Conservation (phyloP, 2,888 invertebrate species). For the Bombyx huttoni region DNA sequence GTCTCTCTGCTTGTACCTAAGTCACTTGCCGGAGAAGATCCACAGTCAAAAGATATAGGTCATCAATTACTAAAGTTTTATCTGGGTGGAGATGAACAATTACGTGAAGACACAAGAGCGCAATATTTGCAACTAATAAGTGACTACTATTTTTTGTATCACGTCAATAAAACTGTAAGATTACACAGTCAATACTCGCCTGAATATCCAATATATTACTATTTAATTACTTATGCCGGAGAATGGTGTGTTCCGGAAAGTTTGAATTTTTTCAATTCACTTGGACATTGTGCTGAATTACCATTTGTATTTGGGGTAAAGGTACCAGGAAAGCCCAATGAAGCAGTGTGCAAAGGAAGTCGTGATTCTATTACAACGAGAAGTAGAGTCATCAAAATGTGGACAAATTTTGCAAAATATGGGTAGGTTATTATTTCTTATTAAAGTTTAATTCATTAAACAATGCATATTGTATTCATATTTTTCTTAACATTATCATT, state of each 20-base stretch:
- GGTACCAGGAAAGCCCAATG: conserved; percentile 15
- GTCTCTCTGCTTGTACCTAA: conserved; percentile 40
- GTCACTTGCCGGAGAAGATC: conserved; percentile 30
- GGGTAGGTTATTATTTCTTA: conserved; percentile 32
- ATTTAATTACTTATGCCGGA: conserved; percentile 44
- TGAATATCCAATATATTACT: conserved; percentile 48
- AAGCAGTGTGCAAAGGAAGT: conserved; percentile 32
- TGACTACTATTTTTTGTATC: conserved; percentile 54
- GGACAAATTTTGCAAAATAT: conserved; percentile 66
- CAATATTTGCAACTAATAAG: conserved; percentile 52
- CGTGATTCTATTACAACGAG: conserved; percentile 44
- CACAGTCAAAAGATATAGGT: conserved; percentile 34
- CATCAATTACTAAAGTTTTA: conserved; percentile 48
- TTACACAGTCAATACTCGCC: conserved; percentile 40
- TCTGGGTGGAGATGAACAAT: conserved; percentile 34
- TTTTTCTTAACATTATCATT: conserved; percentile 8
- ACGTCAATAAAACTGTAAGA: conserved; percentile 47
- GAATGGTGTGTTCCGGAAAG: conserved; percentile 43
- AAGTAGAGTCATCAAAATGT: conserved; percentile 49
- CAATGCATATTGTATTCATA: not conserved
- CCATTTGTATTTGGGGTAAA: conserved; percentile 46
- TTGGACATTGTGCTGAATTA: conserved; percentile 51
- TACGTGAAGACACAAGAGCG: conserved; percentile 37
- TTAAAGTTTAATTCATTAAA: conserved; percentile 1
- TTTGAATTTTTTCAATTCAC: conserved; percentile 32